phyloP scores from a whole-genome alignment of 2,113 vertebrate genomes.

The Crotalus helleri region DNA sequence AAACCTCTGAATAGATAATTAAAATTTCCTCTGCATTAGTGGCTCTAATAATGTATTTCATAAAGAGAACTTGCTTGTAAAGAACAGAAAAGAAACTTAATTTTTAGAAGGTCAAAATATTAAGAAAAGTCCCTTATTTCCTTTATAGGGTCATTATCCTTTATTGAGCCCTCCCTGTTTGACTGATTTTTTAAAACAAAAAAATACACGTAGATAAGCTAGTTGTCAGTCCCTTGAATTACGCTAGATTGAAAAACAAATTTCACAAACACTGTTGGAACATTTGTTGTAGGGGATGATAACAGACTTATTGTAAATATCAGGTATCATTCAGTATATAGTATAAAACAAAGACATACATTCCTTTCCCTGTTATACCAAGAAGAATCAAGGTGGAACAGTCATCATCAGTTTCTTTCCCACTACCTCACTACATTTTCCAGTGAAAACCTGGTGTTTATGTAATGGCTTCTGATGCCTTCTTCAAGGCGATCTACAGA shows the following conservation, averaged over 20 bases:
- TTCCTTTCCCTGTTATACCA: too few relatives aligned
- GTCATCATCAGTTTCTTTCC: too few relatives aligned
- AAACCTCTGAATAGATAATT: not conserved
- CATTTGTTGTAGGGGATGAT: too few relatives aligned
- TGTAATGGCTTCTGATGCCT: too few relatives aligned
- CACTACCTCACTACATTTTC: too few relatives aligned
- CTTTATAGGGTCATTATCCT: not conserved
- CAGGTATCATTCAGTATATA: too few relatives aligned
- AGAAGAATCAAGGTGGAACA: too few relatives aligned
- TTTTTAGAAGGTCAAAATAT: not conserved
- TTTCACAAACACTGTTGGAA: too few relatives aligned
- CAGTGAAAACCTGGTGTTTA: too few relatives aligned
- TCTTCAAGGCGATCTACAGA: too few relatives aligned
- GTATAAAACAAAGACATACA: too few relatives aligned
- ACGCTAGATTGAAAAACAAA: not conserved
- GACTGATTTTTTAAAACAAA: not conserved
- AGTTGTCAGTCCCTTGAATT: not conserved
- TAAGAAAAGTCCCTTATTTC: not conserved
- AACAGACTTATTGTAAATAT: too few relatives aligned
- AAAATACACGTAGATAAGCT: slow-evolving; percentile 9
- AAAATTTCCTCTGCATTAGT: not conserved
- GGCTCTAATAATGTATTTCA: not conserved
- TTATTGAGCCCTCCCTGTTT: not conserved
- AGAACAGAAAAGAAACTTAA: not conserved
- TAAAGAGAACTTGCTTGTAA: not conserved